Conservation (phyloP, 2,113 vertebrate genomes). For the Trematocara marginatum region DNA sequence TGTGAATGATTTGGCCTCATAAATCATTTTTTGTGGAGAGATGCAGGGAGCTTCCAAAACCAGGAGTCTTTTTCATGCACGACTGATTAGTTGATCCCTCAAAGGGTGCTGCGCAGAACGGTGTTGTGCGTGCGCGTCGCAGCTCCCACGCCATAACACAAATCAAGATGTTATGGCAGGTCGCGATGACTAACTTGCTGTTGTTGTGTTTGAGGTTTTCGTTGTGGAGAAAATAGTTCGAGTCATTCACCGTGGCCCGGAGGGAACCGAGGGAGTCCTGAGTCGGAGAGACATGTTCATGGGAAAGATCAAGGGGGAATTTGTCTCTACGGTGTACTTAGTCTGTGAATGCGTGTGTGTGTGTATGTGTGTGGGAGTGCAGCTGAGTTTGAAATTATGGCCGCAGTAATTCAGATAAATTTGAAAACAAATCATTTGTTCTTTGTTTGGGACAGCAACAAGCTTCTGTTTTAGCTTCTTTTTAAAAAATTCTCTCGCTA, state of each 20-base stretch:
- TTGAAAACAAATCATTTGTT: neutral
- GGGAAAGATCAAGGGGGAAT: constrained; percentile 53
- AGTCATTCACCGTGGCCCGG: constrained; percentile 26
- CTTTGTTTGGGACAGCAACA: neutral
- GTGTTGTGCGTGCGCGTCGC: neutral
- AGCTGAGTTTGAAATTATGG: neutral
- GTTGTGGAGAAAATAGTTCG: constrained; percentile 39
- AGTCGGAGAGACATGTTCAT: constrained; percentile 36
- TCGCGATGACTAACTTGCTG: constrained; percentile 39
- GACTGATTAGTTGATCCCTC: constrained; percentile 31
- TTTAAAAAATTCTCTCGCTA: fast-evolving
- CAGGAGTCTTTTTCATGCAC: constrained; percentile 15
- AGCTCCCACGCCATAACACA: constrained; percentile 40
- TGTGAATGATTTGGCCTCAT: constrained; percentile 74
- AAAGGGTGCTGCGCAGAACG: constrained; percentile 3
- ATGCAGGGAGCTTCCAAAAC: constrained; percentile 29
- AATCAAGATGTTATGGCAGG: constrained; percentile 50
- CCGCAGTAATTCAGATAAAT: neutral
- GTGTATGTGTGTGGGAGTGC: neutral
- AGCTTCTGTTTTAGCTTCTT: neutral
- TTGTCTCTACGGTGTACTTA: constrained; percentile 37
- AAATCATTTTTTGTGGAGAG: constrained; percentile 73
- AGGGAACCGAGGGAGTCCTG: constrained; percentile 12
- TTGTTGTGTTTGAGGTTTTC: constrained; percentile 60
- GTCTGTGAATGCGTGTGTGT: neutral